Percentiles rank a stretch among this genome's conserved stretches.
phyloP scores from a whole-genome alignment of 2,888 invertebrate genomes.

The Chironomus tentans region DNA sequence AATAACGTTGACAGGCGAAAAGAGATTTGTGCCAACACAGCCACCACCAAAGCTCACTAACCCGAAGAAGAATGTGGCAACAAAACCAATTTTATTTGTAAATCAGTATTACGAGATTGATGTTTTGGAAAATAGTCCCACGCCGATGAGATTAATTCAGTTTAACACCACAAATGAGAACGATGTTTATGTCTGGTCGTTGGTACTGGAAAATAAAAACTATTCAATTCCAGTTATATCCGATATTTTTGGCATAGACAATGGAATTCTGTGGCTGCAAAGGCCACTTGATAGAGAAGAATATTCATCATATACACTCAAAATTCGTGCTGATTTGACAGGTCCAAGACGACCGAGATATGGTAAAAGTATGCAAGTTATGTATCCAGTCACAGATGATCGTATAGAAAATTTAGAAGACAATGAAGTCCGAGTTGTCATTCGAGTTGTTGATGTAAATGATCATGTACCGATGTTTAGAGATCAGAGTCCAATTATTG shows the following conservation, averaged over 20 bases:
- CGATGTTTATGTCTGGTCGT: conserved; percentile 56
- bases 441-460: conserved; percentile 69
- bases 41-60: conserved; percentile 30
- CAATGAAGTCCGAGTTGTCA: conserved; percentile 71
- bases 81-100: conserved; percentile 6
- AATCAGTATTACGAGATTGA: conserved; percentile 70
- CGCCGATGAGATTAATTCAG: conserved; percentile 64
- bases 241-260: conserved; percentile 65
- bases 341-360: conserved; percentile 54
- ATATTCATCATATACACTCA: conserved; percentile 52
- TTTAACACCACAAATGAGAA: conserved; percentile 63
- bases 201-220: conserved; percentile 44
- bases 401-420: conserved; percentile 59
- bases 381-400: conserved; percentile 67
- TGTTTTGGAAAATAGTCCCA: conserved; percentile 68
- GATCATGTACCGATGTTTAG: conserved; percentile 74
- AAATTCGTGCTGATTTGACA: conserved; percentile 44
- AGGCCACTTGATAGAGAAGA: conserved; percentile 66
- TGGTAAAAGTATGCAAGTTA: conserved; percentile 52
- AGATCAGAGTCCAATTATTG: conserved; percentile 67
- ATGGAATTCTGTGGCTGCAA: conserved; percentile 65
- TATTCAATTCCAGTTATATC: conserved; percentile 48
- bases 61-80: not conserved
- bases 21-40: conserved; percentile 31
- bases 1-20: conserved; percentile 56